Evolutionary conservation across 1,140 invertebrate species (phyloP).

Genomic region (Agrilus planipennis): DNA sequence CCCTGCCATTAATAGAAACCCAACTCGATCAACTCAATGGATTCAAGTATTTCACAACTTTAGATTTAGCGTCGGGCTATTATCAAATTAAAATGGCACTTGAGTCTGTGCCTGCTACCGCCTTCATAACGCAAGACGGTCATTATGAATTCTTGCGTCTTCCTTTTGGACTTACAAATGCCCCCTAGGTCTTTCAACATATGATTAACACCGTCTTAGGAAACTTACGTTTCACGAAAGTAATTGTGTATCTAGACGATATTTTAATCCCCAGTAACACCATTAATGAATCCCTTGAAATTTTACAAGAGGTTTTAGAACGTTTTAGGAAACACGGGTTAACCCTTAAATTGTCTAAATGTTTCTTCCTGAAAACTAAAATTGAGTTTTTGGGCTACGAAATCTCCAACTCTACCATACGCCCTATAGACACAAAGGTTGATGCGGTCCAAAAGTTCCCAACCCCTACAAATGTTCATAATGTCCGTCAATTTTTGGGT

Average conservation of each 20-base stretch:
- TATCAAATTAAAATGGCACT: conserved; percentile 22
- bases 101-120: conserved; percentile 26
- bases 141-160: conserved; percentile 34
- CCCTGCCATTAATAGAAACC: conserved; percentile 28
- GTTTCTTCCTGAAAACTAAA: too few species aligned
- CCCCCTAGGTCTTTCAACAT: conserved; percentile 16
- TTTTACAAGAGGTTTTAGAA: too few species aligned
- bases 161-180: conserved; percentile 35
- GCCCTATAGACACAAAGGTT: background rate
- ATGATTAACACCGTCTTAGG: too few species aligned
- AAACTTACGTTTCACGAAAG: too few species aligned
- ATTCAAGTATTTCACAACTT: conserved; percentile 17
- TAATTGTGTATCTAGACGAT: too few species aligned
- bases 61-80: conserved; percentile 17
- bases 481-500: conserved; percentile 3
- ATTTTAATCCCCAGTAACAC: too few species aligned
- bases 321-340: too few species aligned
- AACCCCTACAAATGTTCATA: background rate
- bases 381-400: background rate
- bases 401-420: background rate
- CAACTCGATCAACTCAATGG: conserved; percentile 15
- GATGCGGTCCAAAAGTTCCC: conserved; percentile 3
- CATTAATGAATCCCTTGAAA: too few species aligned
- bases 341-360: too few species aligned
- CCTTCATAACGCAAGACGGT: conserved; percentile 28